Evolutionary conservation across 2,797 vertebrate genomes (phyloP).

Genomic region (Tiaroga cobitis): DNA sequence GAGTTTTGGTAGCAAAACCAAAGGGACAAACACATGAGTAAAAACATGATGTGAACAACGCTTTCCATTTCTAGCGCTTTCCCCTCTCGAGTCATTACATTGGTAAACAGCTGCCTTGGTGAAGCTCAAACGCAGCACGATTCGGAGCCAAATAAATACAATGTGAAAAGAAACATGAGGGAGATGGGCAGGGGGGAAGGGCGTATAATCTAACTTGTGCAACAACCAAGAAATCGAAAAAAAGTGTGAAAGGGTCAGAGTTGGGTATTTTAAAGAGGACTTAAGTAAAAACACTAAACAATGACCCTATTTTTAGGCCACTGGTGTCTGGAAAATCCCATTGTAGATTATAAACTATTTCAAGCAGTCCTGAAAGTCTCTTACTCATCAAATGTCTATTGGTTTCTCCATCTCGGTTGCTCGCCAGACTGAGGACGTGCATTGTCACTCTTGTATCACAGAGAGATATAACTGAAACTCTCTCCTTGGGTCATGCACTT

Average conservation of each 20-base stretch:
- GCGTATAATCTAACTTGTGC: not conserved
- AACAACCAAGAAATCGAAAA: not conserved
- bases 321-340: slow-evolving; percentile 15
- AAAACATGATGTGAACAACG: slow-evolving; percentile 4
- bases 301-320: not conserved
- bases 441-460: not conserved
- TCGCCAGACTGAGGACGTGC: not conserved
- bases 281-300: slow-evolving; percentile 12
- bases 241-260: not conserved
- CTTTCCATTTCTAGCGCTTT: slow-evolving; percentile 20
- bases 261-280: not conserved
- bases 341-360: not conserved
- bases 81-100: slow-evolving; percentile 16
- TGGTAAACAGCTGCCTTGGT: not conserved
- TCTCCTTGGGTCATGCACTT: not conserved
- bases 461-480: not conserved
- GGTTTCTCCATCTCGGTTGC: not conserved
- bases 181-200: not conserved
- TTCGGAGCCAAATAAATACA: not conserved
- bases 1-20: not conserved
- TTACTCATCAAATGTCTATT: not conserved
- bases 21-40: slow-evolving; percentile 9
- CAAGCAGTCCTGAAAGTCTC: not conserved
- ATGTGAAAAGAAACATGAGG: not conserved
- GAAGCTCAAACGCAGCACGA: not conserved